Conservation (phyloP, 2,113 vertebrate species). For the Macroglossus sobrinus region DNA sequence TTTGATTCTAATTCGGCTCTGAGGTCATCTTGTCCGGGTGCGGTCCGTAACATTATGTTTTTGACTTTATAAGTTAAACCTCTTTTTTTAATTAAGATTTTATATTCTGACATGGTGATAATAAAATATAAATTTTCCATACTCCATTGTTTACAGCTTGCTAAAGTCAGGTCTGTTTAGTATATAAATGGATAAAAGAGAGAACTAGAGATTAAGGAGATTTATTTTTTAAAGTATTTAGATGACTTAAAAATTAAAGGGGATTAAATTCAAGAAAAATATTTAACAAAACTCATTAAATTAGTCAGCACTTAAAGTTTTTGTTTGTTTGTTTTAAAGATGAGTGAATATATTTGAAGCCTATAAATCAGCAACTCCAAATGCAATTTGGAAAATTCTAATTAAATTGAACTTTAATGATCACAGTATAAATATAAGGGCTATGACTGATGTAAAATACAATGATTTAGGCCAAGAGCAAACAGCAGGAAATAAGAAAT, state of each 20-base stretch:
- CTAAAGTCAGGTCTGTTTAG: neutral
- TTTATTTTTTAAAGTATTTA: neutral
- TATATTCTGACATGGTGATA: neutral
- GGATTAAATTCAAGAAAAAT: neutral
- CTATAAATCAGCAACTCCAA: neutral
- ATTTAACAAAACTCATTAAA: neutral
- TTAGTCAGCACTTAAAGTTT: neutral
- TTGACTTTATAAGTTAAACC: neutral
- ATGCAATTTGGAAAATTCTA: neutral
- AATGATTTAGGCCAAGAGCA: constrained; percentile 25
- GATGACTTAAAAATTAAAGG: neutral
- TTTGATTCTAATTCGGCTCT: no score
- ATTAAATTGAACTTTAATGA: constrained; percentile 47
- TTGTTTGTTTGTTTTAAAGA: neutral
- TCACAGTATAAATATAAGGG: neutral
- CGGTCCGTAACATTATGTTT: no score
- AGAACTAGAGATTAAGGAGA: neutral
- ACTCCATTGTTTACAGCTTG: neutral
- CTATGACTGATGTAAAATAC: neutral
- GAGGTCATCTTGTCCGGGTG: no score
- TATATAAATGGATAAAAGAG: fast-evolving
- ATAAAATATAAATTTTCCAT: neutral
- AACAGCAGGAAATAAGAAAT: constrained; percentile 51
- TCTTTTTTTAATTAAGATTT: neutral
- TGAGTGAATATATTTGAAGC: constrained; percentile 23